Evolutionary conservation across 2,113 vertebrate genomes (phyloP).

Genomic region (Vulpes lagopus): DNA sequence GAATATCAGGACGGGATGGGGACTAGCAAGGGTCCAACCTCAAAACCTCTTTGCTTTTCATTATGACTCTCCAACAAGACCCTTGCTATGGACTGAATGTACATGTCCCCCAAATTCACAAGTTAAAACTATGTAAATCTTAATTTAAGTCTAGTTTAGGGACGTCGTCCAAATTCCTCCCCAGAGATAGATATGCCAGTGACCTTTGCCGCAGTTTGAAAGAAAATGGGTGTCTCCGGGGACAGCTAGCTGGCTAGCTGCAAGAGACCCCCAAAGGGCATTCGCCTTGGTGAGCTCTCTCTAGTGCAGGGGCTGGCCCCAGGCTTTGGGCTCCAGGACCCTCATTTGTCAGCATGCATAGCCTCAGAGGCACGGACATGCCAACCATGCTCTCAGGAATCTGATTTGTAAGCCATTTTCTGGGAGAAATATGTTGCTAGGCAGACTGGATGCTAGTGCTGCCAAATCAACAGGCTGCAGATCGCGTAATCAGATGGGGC

Average conservation of each 20-base stretch:
- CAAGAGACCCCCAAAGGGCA: neutral
- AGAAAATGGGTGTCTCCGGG: neutral
- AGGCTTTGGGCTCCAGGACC: neutral
- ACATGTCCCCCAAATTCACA: neutral
- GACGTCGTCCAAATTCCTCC: neutral
- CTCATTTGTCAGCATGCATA: neutral
- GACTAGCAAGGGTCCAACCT: neutral
- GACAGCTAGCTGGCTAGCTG: neutral
- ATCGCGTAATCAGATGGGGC: neutral
- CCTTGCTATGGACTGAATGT: neutral
- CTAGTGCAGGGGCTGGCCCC: neutral
- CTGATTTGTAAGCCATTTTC: neutral
- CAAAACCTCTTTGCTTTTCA: neutral
- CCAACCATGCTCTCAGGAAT: neutral
- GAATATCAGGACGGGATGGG: neutral
- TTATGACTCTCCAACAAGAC: neutral
- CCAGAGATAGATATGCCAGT: neutral
- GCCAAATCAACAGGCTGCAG: neutral
- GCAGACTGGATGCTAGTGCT: neutral
- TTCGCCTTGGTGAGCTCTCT: neutral
- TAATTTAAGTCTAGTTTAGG: neutral
- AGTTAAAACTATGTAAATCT: neutral
- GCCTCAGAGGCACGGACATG: neutral
- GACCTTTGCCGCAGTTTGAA: neutral
- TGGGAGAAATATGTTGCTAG: neutral